Evolutionary conservation across 2,113 vertebrate species (phyloP).

Genomic region (Malaclemys terrapin): DNA sequence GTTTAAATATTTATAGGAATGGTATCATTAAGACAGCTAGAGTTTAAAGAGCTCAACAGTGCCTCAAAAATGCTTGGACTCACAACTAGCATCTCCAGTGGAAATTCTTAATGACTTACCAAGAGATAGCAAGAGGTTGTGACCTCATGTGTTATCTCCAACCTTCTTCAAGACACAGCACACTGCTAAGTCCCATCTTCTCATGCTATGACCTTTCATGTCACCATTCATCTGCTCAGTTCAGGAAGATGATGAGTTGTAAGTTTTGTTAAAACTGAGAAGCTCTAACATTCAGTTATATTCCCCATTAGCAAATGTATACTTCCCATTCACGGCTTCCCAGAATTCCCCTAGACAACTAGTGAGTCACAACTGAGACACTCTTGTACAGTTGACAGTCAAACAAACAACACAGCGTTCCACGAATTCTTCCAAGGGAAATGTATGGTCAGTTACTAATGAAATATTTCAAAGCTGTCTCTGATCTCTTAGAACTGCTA

Average conservation of each 20-base stretch:
- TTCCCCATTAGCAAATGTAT: fast-evolving
- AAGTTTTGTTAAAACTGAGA: fast-evolving
- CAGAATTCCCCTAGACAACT: background rate
- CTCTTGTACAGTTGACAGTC: background rate
- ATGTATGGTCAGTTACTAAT: fast-evolving
- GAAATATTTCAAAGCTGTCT: fast-evolving
- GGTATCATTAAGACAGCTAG: background rate
- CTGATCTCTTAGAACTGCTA: background rate
- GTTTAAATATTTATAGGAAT: background rate
- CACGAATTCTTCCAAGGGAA: fast-evolving
- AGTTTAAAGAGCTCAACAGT: background rate
- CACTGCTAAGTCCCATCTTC: background rate
- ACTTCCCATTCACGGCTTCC: background rate
- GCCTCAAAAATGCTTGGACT: background rate
- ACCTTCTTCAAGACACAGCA: fast-evolving
- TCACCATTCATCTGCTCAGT: background rate
- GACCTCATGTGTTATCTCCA: fast-evolving
- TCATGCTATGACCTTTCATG: background rate
- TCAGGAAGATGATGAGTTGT: background rate
- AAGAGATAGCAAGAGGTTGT: fast-evolving
- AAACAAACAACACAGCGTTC: fast-evolving
- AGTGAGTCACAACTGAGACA: too few relatives aligned
- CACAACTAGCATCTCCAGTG: background rate
- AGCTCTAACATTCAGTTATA: background rate
- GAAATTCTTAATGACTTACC: background rate